Percentiles rank a stretch among this genome's conserved stretches.
Evolutionary conservation across 2,113 vertebrate species (phyloP).

Genomic region (Salvator merianae): DNA sequence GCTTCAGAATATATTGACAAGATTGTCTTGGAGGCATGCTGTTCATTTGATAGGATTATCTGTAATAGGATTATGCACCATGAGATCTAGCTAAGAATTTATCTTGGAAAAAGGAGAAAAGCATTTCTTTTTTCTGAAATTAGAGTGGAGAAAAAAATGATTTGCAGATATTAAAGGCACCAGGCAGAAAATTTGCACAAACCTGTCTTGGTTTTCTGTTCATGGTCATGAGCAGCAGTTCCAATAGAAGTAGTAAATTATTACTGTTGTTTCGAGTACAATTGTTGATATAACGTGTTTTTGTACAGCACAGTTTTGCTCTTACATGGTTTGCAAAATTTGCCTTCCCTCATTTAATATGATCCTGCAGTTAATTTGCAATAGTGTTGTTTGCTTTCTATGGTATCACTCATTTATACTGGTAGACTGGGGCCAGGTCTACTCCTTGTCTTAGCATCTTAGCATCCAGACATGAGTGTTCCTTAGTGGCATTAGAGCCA

Average conservation of each 20-base stretch:
- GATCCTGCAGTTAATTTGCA: too few relatives aligned
- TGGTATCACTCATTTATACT: too few relatives aligned
- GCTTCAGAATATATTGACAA: conserved; percentile 19
- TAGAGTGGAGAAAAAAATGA: neutral
- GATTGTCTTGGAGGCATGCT: conserved; percentile 19
- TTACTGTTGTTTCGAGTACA: neutral
- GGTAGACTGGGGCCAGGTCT: too few relatives aligned
- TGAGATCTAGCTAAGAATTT: conserved; percentile 20
- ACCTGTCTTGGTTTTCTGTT: neutral
- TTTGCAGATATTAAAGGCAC: neutral
- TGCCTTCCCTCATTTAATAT: too few relatives aligned
- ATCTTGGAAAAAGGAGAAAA: neutral
- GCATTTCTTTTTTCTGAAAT: neutral
- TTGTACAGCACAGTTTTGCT: too few relatives aligned
- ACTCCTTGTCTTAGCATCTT: too few relatives aligned
- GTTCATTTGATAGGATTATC: conserved; percentile 28
- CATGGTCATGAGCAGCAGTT: neutral
- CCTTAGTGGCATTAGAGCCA: too few relatives aligned
- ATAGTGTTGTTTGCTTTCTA: too few relatives aligned
- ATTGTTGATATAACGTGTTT: too few relatives aligned
- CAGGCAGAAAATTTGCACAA: neutral
- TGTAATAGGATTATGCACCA: conserved; percentile 28
- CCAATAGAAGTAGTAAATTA: too few relatives aligned
- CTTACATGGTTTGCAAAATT: too few relatives aligned
- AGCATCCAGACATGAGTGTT: too few relatives aligned